phyloP scores from a whole-genome alignment of 2,113 vertebrate genomes.

The Mirounga angustirostris region DNA sequence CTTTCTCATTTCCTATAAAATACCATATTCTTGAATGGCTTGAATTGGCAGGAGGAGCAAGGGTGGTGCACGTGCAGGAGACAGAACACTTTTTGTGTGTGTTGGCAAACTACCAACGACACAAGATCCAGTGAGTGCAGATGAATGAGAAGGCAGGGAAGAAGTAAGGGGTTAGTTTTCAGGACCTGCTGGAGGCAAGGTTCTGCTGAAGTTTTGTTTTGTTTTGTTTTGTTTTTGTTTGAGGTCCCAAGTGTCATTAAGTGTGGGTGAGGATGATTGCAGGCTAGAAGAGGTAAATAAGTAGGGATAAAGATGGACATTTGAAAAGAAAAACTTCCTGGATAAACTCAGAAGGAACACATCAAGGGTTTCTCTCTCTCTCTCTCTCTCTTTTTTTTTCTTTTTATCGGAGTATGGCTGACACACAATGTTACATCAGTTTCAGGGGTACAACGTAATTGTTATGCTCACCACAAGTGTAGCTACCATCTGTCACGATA shows the following conservation, averaged over 20 bases:
- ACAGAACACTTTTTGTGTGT: not conserved
- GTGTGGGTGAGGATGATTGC: not conserved
- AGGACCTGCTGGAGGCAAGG: not conserved
- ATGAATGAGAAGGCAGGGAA: conserved; percentile 12
- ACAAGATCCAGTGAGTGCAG: not conserved
- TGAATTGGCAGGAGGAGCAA: not conserved
- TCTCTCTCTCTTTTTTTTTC: not conserved
- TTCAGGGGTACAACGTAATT: not conserved
- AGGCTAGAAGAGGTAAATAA: not conserved
- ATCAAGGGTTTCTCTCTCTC: not conserved
- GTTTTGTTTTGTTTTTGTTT: not conserved
- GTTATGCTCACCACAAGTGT: not conserved
- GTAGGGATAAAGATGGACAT: not conserved
- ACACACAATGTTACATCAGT: not conserved
- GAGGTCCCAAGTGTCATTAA: not conserved
- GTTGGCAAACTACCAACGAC: not conserved
- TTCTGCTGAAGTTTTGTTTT: not conserved
- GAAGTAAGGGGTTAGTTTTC: not conserved
- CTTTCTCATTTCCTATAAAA: conserved; percentile 31
- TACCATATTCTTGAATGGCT: not conserved
- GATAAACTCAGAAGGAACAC: not conserved
- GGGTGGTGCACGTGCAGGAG: not conserved
- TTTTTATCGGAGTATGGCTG: not conserved
- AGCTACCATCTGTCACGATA: not conserved
- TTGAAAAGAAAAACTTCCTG: not conserved